Percentiles rank a stretch among this genome's conserved stretches.
phyloP scores from a whole-genome alignment of 2,888 invertebrate species.

The Acrobasis suavella region DNA sequence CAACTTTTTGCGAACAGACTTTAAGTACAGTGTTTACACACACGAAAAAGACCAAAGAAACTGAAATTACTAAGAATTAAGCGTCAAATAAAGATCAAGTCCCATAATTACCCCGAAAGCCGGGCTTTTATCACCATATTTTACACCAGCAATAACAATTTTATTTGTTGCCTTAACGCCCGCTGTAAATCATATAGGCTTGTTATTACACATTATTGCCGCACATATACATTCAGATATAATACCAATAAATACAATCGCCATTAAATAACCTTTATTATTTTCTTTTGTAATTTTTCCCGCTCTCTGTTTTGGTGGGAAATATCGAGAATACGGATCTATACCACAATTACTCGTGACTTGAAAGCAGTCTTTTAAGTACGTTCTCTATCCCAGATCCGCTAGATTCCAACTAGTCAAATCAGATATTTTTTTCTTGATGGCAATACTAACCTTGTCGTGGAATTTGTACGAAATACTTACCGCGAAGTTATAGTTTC shows the following conservation, averaged over 20 bases:
- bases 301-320: neutral
- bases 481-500: no score
- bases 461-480: no score
- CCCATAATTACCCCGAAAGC: constrained; percentile 27
- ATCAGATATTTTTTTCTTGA: no score
- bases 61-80: neutral
- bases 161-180: constrained; percentile 57
- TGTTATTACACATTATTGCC: constrained; percentile 75
- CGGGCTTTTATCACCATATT: constrained; percentile 25
- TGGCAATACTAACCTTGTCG: no score
- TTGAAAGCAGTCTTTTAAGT: no score
- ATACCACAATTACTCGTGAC: neutral
- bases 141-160: constrained; percentile 52
- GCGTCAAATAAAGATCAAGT: neutral
- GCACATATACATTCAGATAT: constrained; percentile 59
- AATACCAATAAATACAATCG: constrained; percentile 63
- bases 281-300: constrained; percentile 57
- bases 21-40: neutral
- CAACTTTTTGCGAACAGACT: no score
- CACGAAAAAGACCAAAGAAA: constrained; percentile 2
- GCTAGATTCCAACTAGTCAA: no score
- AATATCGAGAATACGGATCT: neutral
- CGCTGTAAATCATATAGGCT: constrained; percentile 69
- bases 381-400: no score
- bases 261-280: constrained; percentile 53